phyloP scores from a whole-genome alignment of 2,888 invertebrate genomes.

The Tortricodes alternella region DNA sequence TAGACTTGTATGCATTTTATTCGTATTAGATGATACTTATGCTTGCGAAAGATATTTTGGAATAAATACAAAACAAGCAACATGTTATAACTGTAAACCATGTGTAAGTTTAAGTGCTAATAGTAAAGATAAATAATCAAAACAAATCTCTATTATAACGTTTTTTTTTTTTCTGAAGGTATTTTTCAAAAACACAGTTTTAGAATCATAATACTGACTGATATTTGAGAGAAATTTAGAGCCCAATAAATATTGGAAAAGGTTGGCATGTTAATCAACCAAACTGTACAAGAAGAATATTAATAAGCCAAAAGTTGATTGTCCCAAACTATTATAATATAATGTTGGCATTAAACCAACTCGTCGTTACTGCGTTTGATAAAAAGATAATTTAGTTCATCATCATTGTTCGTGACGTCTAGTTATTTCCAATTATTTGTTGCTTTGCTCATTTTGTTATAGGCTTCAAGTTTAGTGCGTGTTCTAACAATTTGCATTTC shows the following conservation, averaged over 20 bases:
- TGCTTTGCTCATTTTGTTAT: constrained; percentile 28
- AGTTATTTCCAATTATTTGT: not conserved
- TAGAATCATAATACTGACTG: no score
- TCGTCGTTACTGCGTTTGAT: constrained; percentile 22
- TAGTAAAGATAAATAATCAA: no score
- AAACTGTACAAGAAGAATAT: no score
- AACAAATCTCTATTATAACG: no score
- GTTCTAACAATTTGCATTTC: constrained; percentile 49
- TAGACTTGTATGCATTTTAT: constrained; percentile 15
- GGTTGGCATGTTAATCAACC: no score
- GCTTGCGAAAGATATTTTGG: no score
- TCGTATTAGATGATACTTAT: not conserved
- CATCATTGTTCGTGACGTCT: constrained; percentile 7
- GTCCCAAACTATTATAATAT: constrained; percentile 55
- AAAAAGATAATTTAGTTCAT: constrained; percentile 26
- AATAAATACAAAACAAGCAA: no score
- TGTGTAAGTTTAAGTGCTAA: no score
- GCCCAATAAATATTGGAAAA: not conserved
- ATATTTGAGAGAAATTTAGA: no score
- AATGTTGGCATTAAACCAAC: constrained; percentile 59
- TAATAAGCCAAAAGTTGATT: constrained; percentile 33
- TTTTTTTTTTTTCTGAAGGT: no score
- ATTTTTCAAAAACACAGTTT: no score
- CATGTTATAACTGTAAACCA: no score
- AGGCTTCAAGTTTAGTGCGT: constrained; percentile 44